Percentiles rank a stretch among this genome's conserved stretches.
These are phyloP conservation scores for Ashinkailepas kermadecensis DNA, from an alignment of 2,888 invertebrate genomes.

Conservation along the genomic window DNA sequence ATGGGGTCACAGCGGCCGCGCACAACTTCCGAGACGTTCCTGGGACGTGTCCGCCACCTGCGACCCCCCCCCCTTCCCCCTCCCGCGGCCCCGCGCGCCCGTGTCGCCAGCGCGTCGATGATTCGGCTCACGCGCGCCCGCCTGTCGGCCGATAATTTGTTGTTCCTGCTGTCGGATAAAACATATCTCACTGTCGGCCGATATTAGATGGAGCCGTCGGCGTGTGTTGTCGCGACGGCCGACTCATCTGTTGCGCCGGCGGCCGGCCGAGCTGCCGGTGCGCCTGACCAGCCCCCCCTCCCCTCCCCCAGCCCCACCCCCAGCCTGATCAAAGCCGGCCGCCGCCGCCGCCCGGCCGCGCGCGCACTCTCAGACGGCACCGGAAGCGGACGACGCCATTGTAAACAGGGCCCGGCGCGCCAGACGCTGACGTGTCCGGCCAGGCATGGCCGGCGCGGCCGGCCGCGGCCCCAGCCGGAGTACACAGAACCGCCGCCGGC, in stretches of 20 bases:
- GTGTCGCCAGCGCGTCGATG: neutral
- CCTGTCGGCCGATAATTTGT: neutral
- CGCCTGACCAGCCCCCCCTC: neutral
- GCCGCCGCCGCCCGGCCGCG: neutral
- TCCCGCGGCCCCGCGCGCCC: neutral
- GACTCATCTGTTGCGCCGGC: constrained; percentile 25
- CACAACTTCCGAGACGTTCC: too few species aligned
- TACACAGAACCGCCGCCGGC: too few species aligned
- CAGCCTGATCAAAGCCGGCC: neutral
- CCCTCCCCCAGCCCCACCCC: too few species aligned
- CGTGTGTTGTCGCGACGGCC: constrained; percentile 8
- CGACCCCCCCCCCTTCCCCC: neutral
- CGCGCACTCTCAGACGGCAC: neutral
- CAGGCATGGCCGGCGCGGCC: neutral
- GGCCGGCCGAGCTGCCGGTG: constrained; percentile 21
- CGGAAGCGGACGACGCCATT: too few species aligned
- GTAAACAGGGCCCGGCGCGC: neutral
- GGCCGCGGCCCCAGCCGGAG: neutral
- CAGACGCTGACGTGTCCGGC: neutral
- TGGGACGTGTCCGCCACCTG: neutral
- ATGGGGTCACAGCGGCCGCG: neutral
- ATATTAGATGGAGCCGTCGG: constrained; percentile 25
- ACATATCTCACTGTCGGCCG: constrained; percentile 24
- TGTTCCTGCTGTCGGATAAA: constrained; percentile 25
- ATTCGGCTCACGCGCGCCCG: neutral